phyloP scores from a whole-genome alignment of 2,113 vertebrate species.

The Corapipo altera region DNA sequence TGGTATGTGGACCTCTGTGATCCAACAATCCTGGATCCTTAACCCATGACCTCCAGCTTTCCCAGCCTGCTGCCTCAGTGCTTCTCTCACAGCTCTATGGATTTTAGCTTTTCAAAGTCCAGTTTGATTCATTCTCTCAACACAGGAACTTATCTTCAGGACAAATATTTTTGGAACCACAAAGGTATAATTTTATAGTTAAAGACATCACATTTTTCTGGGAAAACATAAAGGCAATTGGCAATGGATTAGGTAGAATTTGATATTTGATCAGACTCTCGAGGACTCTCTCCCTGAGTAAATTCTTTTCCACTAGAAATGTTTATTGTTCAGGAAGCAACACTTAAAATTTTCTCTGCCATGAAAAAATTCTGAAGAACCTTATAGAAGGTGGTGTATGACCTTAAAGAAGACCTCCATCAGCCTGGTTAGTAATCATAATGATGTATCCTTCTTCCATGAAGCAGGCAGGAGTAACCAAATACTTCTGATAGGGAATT shows the following conservation, averaged over 20 bases:
- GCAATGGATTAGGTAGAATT: not conserved
- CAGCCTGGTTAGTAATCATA: not conserved
- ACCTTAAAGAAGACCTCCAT: not conserved
- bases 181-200: not conserved
- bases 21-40: not conserved
- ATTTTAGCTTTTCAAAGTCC: conserved; percentile 2
- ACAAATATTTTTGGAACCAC: not conserved
- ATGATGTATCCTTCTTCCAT: not conserved
- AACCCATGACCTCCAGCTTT: not conserved
- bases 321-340: conserved; percentile 6
- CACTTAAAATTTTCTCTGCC: not conserved
- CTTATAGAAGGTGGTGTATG: not conserved
- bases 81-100: not conserved
- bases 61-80: not conserved
- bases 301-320: not conserved
- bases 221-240: not conserved
- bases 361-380: not conserved
- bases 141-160: not conserved
- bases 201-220: conserved; percentile 1
- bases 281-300: not conserved
- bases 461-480: not conserved
- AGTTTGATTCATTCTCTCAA: not conserved
- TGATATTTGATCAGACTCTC: conserved; percentile 1
- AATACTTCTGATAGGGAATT: not conserved
- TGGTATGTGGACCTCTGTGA: not conserved